Evolutionary conservation across 2,888 invertebrate species (phyloP).

Genomic region (Amphimallon solstitiale): DNA sequence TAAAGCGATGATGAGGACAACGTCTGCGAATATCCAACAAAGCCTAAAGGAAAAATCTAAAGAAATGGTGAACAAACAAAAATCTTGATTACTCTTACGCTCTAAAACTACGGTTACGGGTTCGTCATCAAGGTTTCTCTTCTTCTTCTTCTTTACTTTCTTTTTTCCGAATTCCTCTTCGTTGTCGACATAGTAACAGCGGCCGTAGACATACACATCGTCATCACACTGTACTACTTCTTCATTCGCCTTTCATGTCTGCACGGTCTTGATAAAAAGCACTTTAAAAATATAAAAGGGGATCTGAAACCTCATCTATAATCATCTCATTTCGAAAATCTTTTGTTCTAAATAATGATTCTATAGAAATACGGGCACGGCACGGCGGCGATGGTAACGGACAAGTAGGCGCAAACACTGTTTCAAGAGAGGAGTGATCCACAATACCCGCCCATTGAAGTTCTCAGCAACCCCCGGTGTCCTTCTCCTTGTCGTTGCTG

Average conservation of each 20-base stretch:
- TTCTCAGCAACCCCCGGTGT: background rate
- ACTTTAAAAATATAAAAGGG: constrained; percentile 50
- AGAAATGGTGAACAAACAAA: constrained; percentile 52
- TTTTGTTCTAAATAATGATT: constrained; percentile 64
- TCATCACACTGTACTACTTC: constrained; percentile 19
- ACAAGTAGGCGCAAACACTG: constrained; percentile 54
- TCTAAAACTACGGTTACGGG: constrained; percentile 14
- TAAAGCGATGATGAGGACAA: constrained; percentile 19
- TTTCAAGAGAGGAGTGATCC: constrained; percentile 51
- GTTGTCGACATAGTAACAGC: constrained; percentile 7
- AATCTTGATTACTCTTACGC: constrained; percentile 51
- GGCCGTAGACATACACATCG: background rate
- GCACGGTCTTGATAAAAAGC: constrained; percentile 50
- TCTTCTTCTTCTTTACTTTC: background rate
- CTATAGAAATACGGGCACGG: constrained; percentile 46
- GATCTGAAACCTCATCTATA: constrained; percentile 59
- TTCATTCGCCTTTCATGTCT: constrained; percentile 52
- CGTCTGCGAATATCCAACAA: constrained; percentile 20
- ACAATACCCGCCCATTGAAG: constrained; percentile 39
- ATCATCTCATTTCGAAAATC: constrained; percentile 63
- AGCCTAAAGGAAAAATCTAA: constrained; percentile 29
- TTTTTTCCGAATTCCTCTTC: background rate
- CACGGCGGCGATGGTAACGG: constrained; percentile 21
- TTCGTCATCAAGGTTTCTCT: constrained; percentile 9
- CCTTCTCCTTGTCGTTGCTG: constrained; percentile 10